Evolutionary conservation across 2,113 vertebrate genomes (phyloP), one percentile per base, ranked within the genome.

Genomic region (Hemibagrus wyckioides): DNA sequence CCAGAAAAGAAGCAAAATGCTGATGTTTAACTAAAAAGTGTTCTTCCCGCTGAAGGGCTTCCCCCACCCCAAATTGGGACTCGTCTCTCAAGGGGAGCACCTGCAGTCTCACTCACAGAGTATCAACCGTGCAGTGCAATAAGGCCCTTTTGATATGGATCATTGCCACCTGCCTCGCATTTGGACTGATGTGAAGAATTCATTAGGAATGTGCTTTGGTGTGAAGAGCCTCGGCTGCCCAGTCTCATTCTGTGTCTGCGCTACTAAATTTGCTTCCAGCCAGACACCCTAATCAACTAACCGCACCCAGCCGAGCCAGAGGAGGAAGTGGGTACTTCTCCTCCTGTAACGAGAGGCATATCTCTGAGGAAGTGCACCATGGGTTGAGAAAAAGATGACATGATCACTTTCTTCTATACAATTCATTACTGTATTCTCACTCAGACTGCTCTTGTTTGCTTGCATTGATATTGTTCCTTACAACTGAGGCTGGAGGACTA

Each of bases 91-190:
- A 87, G 80, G 33, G 56, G 77, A 76, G 23, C 71, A 83, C 86
- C 86, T 83, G 86, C 73, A 73, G 56, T 73, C 59, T 10, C 17
- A 25, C 25, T 52, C 56, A 56, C 61, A 25, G 86, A 50, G 69
- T 82, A 88, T 56, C 81, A 67, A 33, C 65, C 59, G 54, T 21
- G 79, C 69, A 69, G 54, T 36, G 69, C 79, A 85, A 82, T 65
- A 81, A 85, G 41, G 84, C 50, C 80, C 14, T 79, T 85, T 82
- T 85, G 77, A 89, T 85, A 65, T 48, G 84, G 10, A 88, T 82
- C 86, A 85, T 83, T 79, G 65, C 79, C 89, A 90, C 83, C 71
- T 90, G 89, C 87, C 59, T 54, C 52, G 21, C 83, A 85, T 87
- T 88, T 80, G 86, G 59, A 82, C 69, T 71, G 59, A 80, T 71